Conservation (phyloP, 2,888 invertebrate genomes). For the Parnassius glacialis region DNA sequence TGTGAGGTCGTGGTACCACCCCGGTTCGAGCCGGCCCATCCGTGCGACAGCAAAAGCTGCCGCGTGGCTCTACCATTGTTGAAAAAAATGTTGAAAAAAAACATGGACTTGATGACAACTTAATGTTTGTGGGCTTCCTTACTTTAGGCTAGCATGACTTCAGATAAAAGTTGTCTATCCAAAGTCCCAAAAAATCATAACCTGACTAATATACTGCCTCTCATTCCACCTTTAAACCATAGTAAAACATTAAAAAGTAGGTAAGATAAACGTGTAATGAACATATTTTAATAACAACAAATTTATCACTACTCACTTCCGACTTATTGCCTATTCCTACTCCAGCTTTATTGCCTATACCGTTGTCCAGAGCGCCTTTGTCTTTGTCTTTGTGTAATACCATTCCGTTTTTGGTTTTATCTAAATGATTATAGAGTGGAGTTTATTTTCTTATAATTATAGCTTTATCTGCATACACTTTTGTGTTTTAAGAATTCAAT, state of each 20-base stretch:
- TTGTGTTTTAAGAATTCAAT: slow-evolving; percentile 6
- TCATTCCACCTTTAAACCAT: no score
- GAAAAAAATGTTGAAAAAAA: no score
- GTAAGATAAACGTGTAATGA: not conserved
- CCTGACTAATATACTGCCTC: not conserved
- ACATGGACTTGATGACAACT: no score
- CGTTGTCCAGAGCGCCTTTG: slow-evolving; percentile 1
- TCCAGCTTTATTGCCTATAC: not conserved
- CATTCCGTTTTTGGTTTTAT: slow-evolving; percentile 5
- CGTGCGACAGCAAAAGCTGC: no score
- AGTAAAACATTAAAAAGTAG: no score
- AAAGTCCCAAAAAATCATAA: no score
- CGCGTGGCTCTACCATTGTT: no score
- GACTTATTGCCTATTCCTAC: not conserved
- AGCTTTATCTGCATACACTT: slow-evolving; percentile 6
- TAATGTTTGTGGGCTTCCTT: no score
- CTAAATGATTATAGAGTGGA: slow-evolving; percentile 14
- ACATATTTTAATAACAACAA: not conserved
- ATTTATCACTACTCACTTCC: not conserved
- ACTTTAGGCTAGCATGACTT: no score
- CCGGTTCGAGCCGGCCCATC: no score
- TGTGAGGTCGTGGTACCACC: no score
- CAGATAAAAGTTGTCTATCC: no score
- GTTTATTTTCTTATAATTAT: not conserved
- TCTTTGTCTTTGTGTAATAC: not conserved